Evolutionary conservation across 1,140 invertebrate genomes (phyloP).

Genomic region (Zaprionus gabonicus): DNA sequence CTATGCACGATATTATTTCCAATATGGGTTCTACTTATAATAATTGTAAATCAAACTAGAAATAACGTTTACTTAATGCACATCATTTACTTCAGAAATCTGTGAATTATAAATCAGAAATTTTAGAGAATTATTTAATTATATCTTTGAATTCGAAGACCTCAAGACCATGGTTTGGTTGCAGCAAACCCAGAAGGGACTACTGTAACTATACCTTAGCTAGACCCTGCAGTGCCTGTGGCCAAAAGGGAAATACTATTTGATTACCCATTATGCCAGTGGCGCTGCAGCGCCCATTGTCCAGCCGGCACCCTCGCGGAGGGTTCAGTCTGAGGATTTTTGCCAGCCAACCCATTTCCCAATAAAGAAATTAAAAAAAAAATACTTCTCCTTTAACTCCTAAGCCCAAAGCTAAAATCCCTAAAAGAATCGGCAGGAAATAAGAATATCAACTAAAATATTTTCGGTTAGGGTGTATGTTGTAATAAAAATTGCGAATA

Average conservation of each 20-base stretch:
- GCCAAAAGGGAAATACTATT: neutral
- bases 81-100: neutral
- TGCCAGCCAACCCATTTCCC: constrained; percentile 40
- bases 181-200: neutral
- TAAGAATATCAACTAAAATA: neutral
- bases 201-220: constrained; percentile 33
- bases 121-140: neutral
- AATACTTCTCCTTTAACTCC: neutral
- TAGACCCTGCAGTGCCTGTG: constrained; percentile 18
- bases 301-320: constrained; percentile 50
- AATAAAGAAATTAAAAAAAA: constrained; percentile 9
- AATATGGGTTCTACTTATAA: neutral
- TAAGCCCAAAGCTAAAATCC: constrained; percentile 1
- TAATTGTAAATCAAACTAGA: neutral
- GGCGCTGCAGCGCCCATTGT: constrained; percentile 26
- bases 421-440: neutral
- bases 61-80: neutral
- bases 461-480: constrained; percentile 15
- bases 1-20: neutral
- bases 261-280: neutral
- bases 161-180: constrained; percentile 40
- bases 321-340: constrained; percentile 52
- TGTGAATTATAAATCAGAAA: constrained; percentile 1
- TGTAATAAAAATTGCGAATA: neutral
- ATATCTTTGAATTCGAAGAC: constrained; percentile 12